Conservation (phyloP, 2,113 vertebrate species). For the Neodontobutis hainanensis region DNA sequence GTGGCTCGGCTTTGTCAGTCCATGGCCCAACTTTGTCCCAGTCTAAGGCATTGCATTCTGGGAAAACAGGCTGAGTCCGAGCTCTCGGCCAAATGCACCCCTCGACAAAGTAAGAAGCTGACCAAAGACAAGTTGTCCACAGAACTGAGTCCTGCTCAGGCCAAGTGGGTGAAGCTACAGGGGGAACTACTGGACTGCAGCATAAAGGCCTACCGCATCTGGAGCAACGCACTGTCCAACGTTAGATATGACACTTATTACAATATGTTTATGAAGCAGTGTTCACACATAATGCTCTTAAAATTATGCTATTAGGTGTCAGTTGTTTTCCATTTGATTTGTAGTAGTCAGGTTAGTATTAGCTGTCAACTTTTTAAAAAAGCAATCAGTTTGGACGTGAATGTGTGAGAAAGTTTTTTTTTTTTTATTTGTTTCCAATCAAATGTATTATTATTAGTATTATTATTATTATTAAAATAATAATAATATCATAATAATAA, state of each 20-base stretch:
- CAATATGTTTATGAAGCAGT: too few species aligned
- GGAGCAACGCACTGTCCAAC: constrained; percentile 83
- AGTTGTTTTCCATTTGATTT: too few species aligned
- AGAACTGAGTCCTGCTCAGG: constrained; percentile 79
- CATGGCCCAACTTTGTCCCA: constrained; percentile 88
- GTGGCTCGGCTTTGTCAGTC: constrained; percentile 92
- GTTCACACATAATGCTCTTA: too few species aligned
- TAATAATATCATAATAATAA: too few species aligned
- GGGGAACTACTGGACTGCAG: constrained; percentile 85
- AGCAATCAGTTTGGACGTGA: too few species aligned
- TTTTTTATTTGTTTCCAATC: too few species aligned
- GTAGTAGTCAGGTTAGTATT: too few species aligned
- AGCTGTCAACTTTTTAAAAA: too few species aligned
- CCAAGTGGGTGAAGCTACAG: constrained; percentile 86
- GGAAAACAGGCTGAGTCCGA: constrained; percentile 74
- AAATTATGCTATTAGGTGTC: too few species aligned
- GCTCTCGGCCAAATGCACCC: constrained; percentile 51
- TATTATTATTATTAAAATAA: too few species aligned
- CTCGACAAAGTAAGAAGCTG: constrained; percentile 79
- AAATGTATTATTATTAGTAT: too few species aligned
- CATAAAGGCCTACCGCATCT: constrained; percentile 86
- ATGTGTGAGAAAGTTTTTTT: too few species aligned
- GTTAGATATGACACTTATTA: constrained; percentile 67
- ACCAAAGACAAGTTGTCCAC: constrained; percentile 74
- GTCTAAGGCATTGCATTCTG: constrained; percentile 88